Conservation (phyloP, 1,140 invertebrate species). For the Atta texana region DNA sequence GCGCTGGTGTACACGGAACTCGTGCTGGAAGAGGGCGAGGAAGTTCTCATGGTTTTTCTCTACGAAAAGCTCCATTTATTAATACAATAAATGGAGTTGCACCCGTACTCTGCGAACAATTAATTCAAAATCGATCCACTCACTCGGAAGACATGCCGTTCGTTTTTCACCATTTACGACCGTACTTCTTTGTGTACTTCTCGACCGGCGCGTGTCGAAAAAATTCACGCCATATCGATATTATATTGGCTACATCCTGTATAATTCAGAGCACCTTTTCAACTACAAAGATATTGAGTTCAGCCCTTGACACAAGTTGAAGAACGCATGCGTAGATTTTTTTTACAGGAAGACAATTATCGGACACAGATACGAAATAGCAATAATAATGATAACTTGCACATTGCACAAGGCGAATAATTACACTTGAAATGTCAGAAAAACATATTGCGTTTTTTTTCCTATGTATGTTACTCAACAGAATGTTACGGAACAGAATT, state of each 20-base stretch:
- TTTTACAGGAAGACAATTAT: no score
- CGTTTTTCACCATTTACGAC: slow-evolving; percentile 46
- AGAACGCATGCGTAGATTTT: not conserved
- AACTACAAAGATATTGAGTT: not conserved
- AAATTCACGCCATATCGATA: slow-evolving; percentile 24
- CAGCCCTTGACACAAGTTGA: not conserved
- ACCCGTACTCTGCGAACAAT: not conserved
- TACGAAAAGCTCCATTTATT: slow-evolving; percentile 47
- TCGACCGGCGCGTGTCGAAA: not conserved
- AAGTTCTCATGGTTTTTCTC: slow-evolving; percentile 65
- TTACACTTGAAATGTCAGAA: no score
- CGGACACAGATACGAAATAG: not conserved
- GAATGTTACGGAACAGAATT: not conserved
- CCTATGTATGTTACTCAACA: not conserved
- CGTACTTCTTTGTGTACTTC: not conserved
- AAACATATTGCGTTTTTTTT: not conserved
- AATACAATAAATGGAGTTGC: not conserved
- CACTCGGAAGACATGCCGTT: slow-evolving; percentile 46
- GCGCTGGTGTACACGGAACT: slow-evolving; percentile 64
- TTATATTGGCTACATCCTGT: not conserved
- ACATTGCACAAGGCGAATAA: no score
- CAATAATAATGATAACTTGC: not conserved
- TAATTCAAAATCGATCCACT: slow-evolving; percentile 24
- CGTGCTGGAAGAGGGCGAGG: slow-evolving; percentile 67
- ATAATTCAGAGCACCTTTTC: not conserved